phyloP scores from a whole-genome alignment of 2,888 invertebrate species.

The Kuschelorhynchus macadamiae region DNA sequence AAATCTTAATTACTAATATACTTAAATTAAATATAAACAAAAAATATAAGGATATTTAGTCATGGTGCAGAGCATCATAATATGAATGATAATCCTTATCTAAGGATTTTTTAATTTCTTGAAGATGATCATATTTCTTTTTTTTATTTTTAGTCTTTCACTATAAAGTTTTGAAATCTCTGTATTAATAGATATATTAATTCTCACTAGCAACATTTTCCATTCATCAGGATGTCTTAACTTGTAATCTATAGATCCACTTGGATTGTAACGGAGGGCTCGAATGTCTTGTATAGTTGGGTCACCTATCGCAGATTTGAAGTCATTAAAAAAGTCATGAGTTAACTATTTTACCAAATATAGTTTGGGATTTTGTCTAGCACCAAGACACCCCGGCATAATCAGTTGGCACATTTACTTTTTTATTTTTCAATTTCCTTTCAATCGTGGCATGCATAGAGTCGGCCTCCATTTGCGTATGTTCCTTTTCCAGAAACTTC shows the following conservation, averaged over 20 bases:
- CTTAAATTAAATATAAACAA: neutral
- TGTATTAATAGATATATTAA: slow-evolving; percentile 12
- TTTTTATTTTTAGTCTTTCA: slow-evolving; percentile 21
- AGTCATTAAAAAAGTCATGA: slow-evolving; percentile 2
- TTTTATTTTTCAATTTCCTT: slow-evolving; percentile 6
- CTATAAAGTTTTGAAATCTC: slow-evolving; percentile 20
- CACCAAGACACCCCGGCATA: neutral
- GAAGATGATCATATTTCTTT: slow-evolving; percentile 23
- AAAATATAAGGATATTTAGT: neutral
- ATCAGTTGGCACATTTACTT: slow-evolving; percentile 7
- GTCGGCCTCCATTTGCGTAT: slow-evolving; percentile 12
- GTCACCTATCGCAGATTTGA: slow-evolving; percentile 16
- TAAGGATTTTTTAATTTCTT: slow-evolving; percentile 26
- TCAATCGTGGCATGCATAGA: slow-evolving; percentile 9
- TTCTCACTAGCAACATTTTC: slow-evolving; percentile 20
- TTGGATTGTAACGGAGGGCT: slow-evolving; percentile 18
- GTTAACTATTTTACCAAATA: slow-evolving; percentile 1
- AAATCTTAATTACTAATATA: too few relatives aligned
- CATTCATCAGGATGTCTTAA: slow-evolving; percentile 31
- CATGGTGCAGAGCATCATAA: slow-evolving; percentile 27
- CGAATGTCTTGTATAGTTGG: slow-evolving; percentile 28
- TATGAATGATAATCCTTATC: slow-evolving; percentile 28
- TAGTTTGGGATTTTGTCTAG: neutral
- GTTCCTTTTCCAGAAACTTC: slow-evolving; percentile 6
- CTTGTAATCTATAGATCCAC: slow-evolving; percentile 24